Percentiles rank a stretch among this genome's conserved stretches.
These are phyloP conservation scores for Acrobasis consociella DNA, from an alignment of 2,888 invertebrate species.

Conservation along the genomic window DNA sequence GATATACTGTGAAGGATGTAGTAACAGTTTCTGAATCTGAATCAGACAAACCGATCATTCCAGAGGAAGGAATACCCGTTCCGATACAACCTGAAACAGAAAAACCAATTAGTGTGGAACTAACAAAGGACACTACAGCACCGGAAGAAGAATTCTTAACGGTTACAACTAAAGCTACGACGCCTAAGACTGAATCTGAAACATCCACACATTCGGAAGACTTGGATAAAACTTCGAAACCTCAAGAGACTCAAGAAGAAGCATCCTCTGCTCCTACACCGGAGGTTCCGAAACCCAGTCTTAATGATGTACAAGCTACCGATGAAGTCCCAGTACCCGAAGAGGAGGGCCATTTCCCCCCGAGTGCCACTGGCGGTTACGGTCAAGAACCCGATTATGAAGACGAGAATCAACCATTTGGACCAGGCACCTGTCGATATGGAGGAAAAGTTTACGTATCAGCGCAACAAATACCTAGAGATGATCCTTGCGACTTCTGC, in stretches of 20 bases:
- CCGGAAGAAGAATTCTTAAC: slow-evolving; percentile 37
- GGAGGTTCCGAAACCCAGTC: slow-evolving; percentile 58
- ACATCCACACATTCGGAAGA: slow-evolving; percentile 35
- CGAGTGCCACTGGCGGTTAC: slow-evolving; percentile 69
- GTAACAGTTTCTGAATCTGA: slow-evolving; percentile 27
- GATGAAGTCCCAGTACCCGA: slow-evolving; percentile 62
- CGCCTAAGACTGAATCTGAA: slow-evolving; percentile 39
- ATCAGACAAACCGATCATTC: slow-evolving; percentile 27
- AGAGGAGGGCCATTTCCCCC: slow-evolving; percentile 61
- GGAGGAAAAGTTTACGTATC: slow-evolving; percentile 96
- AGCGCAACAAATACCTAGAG: slow-evolving; percentile 96
- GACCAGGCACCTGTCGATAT: slow-evolving; percentile 95
- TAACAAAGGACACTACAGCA: slow-evolving; percentile 31
- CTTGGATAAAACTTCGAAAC: slow-evolving; percentile 49
- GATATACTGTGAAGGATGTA: slow-evolving; percentile 25
- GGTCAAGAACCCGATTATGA: slow-evolving; percentile 85
- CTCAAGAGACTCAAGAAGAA: slow-evolving; percentile 49
- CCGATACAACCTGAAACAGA: slow-evolving; percentile 33
- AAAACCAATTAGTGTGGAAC: slow-evolving; percentile 31
- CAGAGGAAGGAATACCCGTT: slow-evolving; percentile 29
- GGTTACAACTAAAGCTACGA: slow-evolving; percentile 30
- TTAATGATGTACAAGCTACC: slow-evolving; percentile 54
- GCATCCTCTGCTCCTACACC: slow-evolving; percentile 41
- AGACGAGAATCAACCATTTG: slow-evolving; percentile 90
- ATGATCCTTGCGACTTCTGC: slow-evolving; percentile 97